A percentile compares a stretch with the other conserved stretches of the same genome.
Evolutionary conservation across 2,888 invertebrate genomes (phyloP).

Genomic region (Cosmorhoe ocellata): DNA sequence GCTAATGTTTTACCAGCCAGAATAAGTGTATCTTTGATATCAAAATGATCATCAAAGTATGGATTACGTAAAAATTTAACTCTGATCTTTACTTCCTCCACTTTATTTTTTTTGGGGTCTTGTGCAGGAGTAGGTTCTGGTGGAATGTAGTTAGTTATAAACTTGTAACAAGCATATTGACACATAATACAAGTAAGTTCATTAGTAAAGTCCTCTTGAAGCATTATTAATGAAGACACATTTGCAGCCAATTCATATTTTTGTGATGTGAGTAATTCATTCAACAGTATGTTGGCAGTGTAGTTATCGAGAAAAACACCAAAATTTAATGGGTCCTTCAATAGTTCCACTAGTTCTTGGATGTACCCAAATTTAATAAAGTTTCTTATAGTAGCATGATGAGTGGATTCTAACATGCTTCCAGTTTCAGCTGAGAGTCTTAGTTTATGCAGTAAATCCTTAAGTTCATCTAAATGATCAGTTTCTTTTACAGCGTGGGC

Average conservation of each 20-base stretch:
- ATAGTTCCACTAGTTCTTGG: constrained; percentile 86
- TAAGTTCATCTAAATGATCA: constrained; percentile 85
- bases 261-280: constrained; percentile 87
- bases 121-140: constrained; percentile 40
- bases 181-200: constrained; percentile 86
- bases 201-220: constrained; percentile 93
- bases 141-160: constrained; percentile 69
- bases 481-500: constrained; percentile 85
- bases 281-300: constrained; percentile 90
- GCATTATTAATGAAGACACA: constrained; percentile 90
- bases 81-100: constrained; percentile 87
- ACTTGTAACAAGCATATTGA: constrained; percentile 89
- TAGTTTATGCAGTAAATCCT: constrained; percentile 87
- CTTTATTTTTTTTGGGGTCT: constrained; percentile 61
- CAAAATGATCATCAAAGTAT: constrained; percentile 95
- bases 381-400: constrained; percentile 89
- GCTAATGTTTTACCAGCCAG: constrained; percentile 92
- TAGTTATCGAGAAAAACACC: constrained; percentile 95
- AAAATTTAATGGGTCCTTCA: constrained; percentile 92
- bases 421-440: constrained; percentile 87
- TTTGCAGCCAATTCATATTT: constrained; percentile 88
- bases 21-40: constrained; percentile 86
- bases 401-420: constrained; percentile 89
- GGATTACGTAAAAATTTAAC: constrained; percentile 91
- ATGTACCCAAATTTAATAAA: constrained; percentile 79